A percentile compares a stretch with the other conserved stretches of the same genome.
phyloP scores from a whole-genome alignment of 2,888 invertebrate genomes.

The Drosophila limbata region DNA sequence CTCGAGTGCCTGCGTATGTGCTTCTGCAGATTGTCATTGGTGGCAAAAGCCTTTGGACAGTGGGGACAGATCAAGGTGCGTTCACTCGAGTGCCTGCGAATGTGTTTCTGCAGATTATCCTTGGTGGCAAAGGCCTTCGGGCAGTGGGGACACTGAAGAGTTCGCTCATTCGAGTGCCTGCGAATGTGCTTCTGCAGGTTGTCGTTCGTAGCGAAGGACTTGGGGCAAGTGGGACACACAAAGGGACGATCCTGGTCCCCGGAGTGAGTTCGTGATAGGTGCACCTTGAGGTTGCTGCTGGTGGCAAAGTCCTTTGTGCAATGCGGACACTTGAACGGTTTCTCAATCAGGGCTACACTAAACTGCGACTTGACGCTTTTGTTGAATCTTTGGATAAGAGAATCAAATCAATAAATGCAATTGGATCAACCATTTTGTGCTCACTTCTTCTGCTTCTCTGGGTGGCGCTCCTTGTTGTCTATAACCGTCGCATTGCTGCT shows the following conservation, averaged over 20 bases:
- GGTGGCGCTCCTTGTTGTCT: conserved; percentile 30
- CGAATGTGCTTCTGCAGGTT: conserved; percentile 55
- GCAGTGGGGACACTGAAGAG: conserved; percentile 49
- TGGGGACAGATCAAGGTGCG: conserved; percentile 47
- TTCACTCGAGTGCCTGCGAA: conserved; percentile 50
- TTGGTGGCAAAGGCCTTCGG: conserved; percentile 57
- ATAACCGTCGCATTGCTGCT: neutral
- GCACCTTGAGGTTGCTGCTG: conserved; percentile 53
- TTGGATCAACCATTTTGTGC: neutral
- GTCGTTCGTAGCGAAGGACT: conserved; percentile 52
- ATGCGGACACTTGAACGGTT: conserved; percentile 53
- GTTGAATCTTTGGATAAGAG: conserved; percentile 18
- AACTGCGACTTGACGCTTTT: conserved; percentile 20
- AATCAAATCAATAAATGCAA: neutral
- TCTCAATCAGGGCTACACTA: conserved; percentile 8
- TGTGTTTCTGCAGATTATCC: conserved; percentile 56
- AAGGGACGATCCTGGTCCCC: conserved; percentile 55
- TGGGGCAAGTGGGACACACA: conserved; percentile 50
- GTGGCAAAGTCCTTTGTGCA: conserved; percentile 53
- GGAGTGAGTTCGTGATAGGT: conserved; percentile 48
- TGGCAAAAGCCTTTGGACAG: conserved; percentile 54
- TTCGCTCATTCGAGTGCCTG: conserved; percentile 51
- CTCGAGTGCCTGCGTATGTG: conserved; percentile 53
- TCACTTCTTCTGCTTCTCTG: conserved; percentile 49
- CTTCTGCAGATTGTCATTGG: conserved; percentile 56